Base-by-base conservation (phyloP, 1,140 invertebrate genomes). In the Drosophila burlai region DNA sequence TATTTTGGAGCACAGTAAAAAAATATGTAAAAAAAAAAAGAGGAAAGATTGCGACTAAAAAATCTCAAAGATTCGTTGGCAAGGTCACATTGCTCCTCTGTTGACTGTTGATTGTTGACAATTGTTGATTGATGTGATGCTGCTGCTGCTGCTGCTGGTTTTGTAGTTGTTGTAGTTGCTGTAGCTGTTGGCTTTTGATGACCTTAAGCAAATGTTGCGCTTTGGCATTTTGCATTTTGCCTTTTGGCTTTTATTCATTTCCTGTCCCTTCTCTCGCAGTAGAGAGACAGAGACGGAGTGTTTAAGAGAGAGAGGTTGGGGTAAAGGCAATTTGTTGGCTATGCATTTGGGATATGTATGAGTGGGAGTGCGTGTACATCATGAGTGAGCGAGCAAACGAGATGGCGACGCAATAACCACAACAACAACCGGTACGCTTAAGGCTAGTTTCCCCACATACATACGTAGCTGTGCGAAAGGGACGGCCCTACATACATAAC, bases 91-190 rank as follows among this genome's bases (percentile, higher is more conserved):
- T 54, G 59, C 34, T 55, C 42, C 54, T 63, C n/a, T 72, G 77
- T 47, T 72, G 65, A 46, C 43, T 61, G 80, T 85, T 77, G 82
- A 77, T 71, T 85, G 79, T 79, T 79, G 83, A 83, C 57, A 78
- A 40, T 75, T 85, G 79, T 78, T 79, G 76, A 81, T 81, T 81
- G 78, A 65, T 81, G 79, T 46, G 65, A 38, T 68, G 55, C 46
- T 77, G 73, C 54, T 66, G 54, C 47, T 66, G 54, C 47, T 62
- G 57, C 29, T 66, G 63, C 16, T 63, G 58, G 46, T 55, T 46
- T 43, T 40, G 64, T 49, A 54, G 61, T 61, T 68, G 54, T 34
- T 68, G 54, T 34, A 65, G 54, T 40, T 34, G n/a, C 40, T 63
- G 36, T 58, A 8, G 46, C n/a, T 47, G 29, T 34, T 52, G 42